phyloP scores from a whole-genome alignment of 2,888 invertebrate species.

The Chironomus tentans region DNA sequence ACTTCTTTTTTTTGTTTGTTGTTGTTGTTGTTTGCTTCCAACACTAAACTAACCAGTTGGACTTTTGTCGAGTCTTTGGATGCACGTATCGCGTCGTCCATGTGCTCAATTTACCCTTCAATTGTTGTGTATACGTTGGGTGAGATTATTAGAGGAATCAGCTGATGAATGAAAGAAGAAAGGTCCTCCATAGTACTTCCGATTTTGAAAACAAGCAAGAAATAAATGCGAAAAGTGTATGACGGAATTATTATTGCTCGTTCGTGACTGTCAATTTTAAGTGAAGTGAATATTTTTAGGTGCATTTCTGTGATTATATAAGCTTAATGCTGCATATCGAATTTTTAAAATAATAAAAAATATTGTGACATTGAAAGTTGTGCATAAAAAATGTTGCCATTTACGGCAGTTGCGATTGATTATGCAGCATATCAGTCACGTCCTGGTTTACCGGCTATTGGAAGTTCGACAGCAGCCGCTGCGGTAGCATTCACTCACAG shows the following conservation, averaged over 20 bases:
- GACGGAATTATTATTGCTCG: not conserved
- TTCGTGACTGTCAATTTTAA: constrained; percentile 10
- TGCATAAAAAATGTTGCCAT: constrained; percentile 14
- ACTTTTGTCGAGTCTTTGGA: constrained; percentile 18
- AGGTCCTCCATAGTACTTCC: too few species aligned
- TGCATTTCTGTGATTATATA: too few species aligned
- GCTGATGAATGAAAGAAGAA: not conserved
- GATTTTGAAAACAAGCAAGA: too few species aligned
- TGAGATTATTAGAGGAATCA: not conserved
- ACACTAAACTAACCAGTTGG: constrained; percentile 21
- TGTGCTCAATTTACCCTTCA: not conserved
- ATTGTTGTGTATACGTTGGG: not conserved
- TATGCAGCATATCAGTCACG: constrained; percentile 42
- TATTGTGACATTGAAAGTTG: not conserved
- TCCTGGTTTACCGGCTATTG: constrained; percentile 41
- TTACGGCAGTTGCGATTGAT: constrained; percentile 5
- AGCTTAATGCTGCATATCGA: too few species aligned
- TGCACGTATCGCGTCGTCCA: constrained; percentile 19
- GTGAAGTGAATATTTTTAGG: too few species aligned
- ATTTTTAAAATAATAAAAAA: too few species aligned
- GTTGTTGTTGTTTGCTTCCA: too few species aligned
- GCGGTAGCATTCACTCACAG: constrained; percentile 83
- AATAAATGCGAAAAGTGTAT: too few species aligned
- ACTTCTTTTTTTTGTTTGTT: too few species aligned
- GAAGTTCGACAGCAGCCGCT: constrained; percentile 44